A percentile compares a stretch with the other conserved stretches of the same genome.
These are phyloP conservation scores for Drosophila dunni DNA, from an alignment of 1,140 invertebrate species.

Conservation along the genomic window DNA sequence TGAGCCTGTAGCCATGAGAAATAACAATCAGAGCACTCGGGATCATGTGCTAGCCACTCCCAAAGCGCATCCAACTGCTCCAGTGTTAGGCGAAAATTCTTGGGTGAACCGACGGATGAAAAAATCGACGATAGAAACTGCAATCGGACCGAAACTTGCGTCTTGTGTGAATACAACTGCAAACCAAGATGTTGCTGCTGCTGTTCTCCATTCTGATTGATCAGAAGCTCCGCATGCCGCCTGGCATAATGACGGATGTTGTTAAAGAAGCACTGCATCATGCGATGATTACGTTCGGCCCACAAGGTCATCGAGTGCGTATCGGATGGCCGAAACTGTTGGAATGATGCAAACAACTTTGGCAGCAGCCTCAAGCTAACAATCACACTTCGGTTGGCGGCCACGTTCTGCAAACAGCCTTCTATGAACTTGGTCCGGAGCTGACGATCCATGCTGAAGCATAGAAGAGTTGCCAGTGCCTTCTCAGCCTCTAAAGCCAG, in stretches of 20 bases:
- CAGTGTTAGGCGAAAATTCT: slow-evolving; percentile 92
- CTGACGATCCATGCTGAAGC: slow-evolving; percentile 94
- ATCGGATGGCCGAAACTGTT: slow-evolving; percentile 93
- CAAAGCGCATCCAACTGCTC: slow-evolving; percentile 96
- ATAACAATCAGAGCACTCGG: slow-evolving; percentile 94
- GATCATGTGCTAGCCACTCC: slow-evolving; percentile 94
- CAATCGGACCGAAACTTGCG: slow-evolving; percentile 94
- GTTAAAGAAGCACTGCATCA: slow-evolving; percentile 97
- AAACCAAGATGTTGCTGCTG: slow-evolving; percentile 58
- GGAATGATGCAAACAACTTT: slow-evolving; percentile 95
- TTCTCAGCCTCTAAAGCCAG: slow-evolving; percentile 96
- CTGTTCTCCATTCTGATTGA: slow-evolving; percentile 68
- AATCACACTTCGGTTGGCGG: slow-evolving; percentile 94
- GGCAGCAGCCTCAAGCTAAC: slow-evolving; percentile 94
- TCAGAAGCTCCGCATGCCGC: slow-evolving; percentile 61
- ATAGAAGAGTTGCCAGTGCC: slow-evolving; percentile 93
- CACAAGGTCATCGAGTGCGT: slow-evolving; percentile 93
- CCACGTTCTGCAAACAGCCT: slow-evolving; percentile 95
- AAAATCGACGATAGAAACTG: slow-evolving; percentile 97
- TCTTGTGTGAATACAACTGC: slow-evolving; percentile 93
- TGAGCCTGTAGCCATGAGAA: slow-evolving; percentile 96
- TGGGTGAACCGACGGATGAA: slow-evolving; percentile 94
- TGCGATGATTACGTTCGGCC: slow-evolving; percentile 94
- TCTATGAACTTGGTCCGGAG: slow-evolving; percentile 98
- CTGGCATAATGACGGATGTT: slow-evolving; percentile 89